Base-by-base conservation (phyloP, 2,113 vertebrate genomes). In the Pangasianodon hypophthalmus region DNA sequence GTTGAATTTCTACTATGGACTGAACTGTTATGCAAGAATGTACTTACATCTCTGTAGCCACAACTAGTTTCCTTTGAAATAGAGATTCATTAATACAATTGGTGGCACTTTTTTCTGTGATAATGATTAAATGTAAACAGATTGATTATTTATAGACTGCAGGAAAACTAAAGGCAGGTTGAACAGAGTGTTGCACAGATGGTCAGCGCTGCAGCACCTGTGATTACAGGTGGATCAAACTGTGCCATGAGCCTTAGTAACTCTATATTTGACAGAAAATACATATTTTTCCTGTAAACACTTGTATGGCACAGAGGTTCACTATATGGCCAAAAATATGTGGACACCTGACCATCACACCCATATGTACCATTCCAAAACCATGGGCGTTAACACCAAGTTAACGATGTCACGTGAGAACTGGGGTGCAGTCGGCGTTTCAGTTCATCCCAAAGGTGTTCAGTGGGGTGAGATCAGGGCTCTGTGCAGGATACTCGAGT, bases 181-280 rank as follows among this genome's bases (percentile, higher is more conserved):
- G 73, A 58, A 80, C 41, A n/a, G 52, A 8, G 18, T 1, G 26
- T n/a, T 73, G 56, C 29, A 67, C 87, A 81, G 77, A 81, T 88
- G 75, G 58, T 81, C 75, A 67, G 56, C 5, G 21, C 24, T 64
- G 75, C 44, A 50, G 87, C 75, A 87, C 71, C 24, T 60, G 86
- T 77, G 86, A 77, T 13, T 48, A 41, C 16, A 44, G 0, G 24
- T 48, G 13, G 24, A 21, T n/a, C 58, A 60, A 62, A 60, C 13
- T 46, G n/a, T 19, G 2, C n/a, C 0, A 26, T 87, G 14, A 87
- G 52, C 54, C 21, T 79, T 10, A 19, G 32, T 21, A 58, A 46
- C 69, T 11, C 26, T 48, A 77, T 46, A 77, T 46, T 9, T n/a
- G 29, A 79, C 4, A 79, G 6, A 81, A 50, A n/a, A 50, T n/a